phyloP scores from a whole-genome alignment of 2,888 invertebrate species.

The Litoditis marina region DNA sequence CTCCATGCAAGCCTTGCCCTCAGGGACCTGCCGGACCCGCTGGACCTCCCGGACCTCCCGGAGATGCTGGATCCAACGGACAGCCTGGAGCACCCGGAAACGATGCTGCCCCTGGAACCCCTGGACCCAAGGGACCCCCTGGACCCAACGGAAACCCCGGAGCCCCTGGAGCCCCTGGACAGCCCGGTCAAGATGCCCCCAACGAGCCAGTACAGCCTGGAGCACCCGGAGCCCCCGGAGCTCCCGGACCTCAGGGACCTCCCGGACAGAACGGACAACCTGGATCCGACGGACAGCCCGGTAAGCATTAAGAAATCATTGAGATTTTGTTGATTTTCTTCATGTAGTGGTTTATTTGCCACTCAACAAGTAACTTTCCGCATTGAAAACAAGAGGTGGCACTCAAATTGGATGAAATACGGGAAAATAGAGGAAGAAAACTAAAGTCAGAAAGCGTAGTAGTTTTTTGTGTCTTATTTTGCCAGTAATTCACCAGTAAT shows the following conservation, averaged over 20 bases:
- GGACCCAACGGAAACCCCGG: constrained; percentile 1
- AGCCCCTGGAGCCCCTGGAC: not conserved
- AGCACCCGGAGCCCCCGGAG: constrained; percentile 48
- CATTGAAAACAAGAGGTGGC: too few relatives aligned
- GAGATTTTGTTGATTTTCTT: too few relatives aligned
- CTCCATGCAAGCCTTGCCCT: constrained; percentile 5
- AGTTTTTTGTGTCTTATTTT: too few relatives aligned
- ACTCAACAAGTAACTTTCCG: too few relatives aligned
- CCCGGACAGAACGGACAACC: constrained; percentile 45
- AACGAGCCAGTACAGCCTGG: constrained; percentile 45
- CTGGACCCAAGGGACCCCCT: constrained; percentile 1
- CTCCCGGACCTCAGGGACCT: constrained; percentile 51
- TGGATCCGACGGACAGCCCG: constrained; percentile 44
- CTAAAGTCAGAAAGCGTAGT: too few relatives aligned
- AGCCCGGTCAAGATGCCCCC: constrained; percentile 31
- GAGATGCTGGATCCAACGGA: not conserved
- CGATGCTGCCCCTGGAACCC: not conserved
- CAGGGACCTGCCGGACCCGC: not conserved
- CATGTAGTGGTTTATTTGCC: too few relatives aligned
- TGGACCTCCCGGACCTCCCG: not conserved
- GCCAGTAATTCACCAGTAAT: too few relatives aligned
- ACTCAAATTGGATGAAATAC: too few relatives aligned
- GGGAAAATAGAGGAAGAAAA: too few relatives aligned
- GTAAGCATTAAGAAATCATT: too few relatives aligned
- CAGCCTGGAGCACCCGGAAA: not conserved